phyloP scores from a whole-genome alignment of 2,797 vertebrate species.

The Falco columbarius region DNA sequence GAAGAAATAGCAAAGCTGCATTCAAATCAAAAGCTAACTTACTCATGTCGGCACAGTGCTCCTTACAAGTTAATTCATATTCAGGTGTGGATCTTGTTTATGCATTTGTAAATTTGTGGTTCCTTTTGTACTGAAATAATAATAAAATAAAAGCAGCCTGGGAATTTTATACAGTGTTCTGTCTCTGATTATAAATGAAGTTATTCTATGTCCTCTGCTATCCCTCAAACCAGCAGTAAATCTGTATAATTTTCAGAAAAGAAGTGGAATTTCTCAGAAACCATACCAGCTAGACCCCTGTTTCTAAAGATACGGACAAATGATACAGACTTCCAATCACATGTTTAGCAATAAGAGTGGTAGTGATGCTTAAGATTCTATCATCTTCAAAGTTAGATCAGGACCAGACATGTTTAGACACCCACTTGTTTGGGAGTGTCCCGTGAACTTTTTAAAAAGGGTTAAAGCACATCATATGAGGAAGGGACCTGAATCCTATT shows the following conservation, averaged over 20 bases:
- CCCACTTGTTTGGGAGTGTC: not conserved
- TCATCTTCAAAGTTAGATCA: not conserved
- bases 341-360: not conserved
- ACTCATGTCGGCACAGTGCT: not conserved
- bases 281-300: not conserved
- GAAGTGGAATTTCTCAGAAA: not conserved
- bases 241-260: not conserved
- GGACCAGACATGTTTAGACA: not conserved
- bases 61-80: not conserved
- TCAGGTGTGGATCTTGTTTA: not conserved
- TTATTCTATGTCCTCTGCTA: not conserved
- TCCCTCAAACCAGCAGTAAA: not conserved
- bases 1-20: not conserved
- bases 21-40: not conserved
- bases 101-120: not conserved
- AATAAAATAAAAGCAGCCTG: not conserved
- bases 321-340: not conserved
- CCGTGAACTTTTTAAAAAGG: not conserved
- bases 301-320: not conserved
- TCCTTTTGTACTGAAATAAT: slow-evolving; percentile 17
- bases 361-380: not conserved
- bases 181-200: not conserved
- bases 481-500: not conserved
- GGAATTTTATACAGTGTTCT: not conserved
- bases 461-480: not conserved